Evolutionary conservation across 2,888 invertebrate genomes (phyloP), one percentile per base, ranked within the genome.

Genomic region (Oxytorus armatus): DNA sequence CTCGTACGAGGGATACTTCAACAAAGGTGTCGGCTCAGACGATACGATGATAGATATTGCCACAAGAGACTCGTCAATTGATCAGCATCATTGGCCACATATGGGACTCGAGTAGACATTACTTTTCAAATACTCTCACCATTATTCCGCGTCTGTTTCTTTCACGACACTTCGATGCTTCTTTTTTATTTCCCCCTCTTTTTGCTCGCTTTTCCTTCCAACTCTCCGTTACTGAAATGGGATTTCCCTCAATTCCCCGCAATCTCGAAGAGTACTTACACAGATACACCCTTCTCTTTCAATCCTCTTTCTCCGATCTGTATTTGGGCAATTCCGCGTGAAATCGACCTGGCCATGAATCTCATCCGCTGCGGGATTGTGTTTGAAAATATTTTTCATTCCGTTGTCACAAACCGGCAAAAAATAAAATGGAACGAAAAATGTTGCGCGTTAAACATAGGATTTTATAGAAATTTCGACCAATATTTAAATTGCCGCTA

Each of bases 151-250:
- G 1, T 47, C 14, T 14, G 14, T 47, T 47, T 47, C 47, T 47
- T 16, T 47, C 16, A 47, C 14, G 14, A 47, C 14, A 47, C 11
- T 14, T 14, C 14, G 14, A 47, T 47, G n/a, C n/a, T n/a, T n/a
- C n/a, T 14, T 47, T 47, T 47, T 47, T 14, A n/a, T 14, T 10
- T n/a, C 11, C 47, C 1, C 16, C 47, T 1, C n/a, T n/a, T 47
- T 16, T 14, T 47, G 14, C 29, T 14, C 29, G 55, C 33, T 55
- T 29, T 59, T 25, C 18, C 36, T 44, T 36, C 39, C 29, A 65
- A 75, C 59, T 79, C 70, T 75, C n/a, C n/a, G n/a, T 75, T 79
- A 70, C 69, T 51, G 75, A 70, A 79, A 79, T 77, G 75, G 77
- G 69, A 80, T 79, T 70, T 75, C 66, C 75, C 14, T 55, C 75